Evolutionary conservation across 2,797 vertebrate genomes (phyloP), one percentile per base, ranked within the genome.

Genomic region (Thunnus albacares): DNA sequence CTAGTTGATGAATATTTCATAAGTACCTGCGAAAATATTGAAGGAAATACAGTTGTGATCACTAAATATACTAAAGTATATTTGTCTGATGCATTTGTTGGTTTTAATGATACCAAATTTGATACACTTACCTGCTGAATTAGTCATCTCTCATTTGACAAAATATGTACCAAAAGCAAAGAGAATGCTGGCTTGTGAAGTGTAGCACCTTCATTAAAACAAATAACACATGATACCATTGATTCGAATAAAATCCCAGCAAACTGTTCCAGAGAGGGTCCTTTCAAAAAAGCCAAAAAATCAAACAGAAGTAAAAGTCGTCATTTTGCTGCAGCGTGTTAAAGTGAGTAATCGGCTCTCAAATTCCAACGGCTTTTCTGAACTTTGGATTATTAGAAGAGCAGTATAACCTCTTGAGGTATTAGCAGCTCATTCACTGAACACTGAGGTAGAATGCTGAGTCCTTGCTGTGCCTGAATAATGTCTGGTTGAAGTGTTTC

Each of bases 311-410:
- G 56, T 74, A n/a, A 75, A 80, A 74, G 11, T 38, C 0, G 53
- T 68, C 72, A 58, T 41, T 69, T 69, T 78, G 71, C 73, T 81
- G 75, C 58, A 69, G 45, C 6, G 38, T 56, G 56, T 76, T 77
- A 43, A 45, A 74, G 66, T 69, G n/a, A 81, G 17, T 89, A 93
- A 94, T 93, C 89, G 26, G 89, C 92, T 94, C 84, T 88, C 20
- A 87, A 92, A 94, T 93, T 94, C 90, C 91, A 87, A 17, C 41
- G 24, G 87, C 82, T 93, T 90, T 84, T 62, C 75, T 85, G 75
- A 87, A 82, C 69, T 86, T 81, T 81, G 92, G 87, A 93, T 92
- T 86, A 90, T 75, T 81, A 62, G 59, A 45, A 66, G 41, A 74
- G 58, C 53, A 68, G 35, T 72, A 71, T 77, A 86, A 85, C 81